These are phyloP conservation scores for Pangasius djambal DNA, from an alignment of 2,797 vertebrate species.

Conservation along the genomic window DNA sequence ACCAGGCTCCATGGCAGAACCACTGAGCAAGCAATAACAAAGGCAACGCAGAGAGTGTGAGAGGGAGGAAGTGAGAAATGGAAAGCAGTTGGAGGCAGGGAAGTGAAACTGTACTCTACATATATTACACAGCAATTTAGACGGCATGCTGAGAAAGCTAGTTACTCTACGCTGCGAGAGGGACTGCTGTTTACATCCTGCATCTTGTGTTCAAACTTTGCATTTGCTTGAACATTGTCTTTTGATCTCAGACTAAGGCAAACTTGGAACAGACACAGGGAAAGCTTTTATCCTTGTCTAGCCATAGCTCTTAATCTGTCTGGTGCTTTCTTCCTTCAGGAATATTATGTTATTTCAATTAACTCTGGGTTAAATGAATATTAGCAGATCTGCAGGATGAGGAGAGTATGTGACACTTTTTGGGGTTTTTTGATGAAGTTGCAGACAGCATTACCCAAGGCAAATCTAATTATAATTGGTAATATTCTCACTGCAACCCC, in stretches of 20 bases:
- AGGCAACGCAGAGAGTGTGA: conserved; percentile 23
- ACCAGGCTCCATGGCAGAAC: conserved; percentile 61
- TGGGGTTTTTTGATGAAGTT: conserved; percentile 54
- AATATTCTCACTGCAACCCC: conserved; percentile 50
- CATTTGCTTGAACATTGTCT: conserved; percentile 19
- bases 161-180: neutral
- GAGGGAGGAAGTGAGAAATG: conserved; percentile 10
- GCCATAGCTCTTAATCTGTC: conserved; percentile 38
- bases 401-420: conserved; percentile 49
- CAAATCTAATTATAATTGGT: conserved; percentile 59
- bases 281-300: conserved; percentile 33
- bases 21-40: conserved; percentile 34
- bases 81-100: conserved; percentile 18
- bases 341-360: conserved; percentile 59
- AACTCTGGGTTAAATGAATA: conserved; percentile 59
- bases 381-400: conserved; percentile 46
- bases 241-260: neutral
- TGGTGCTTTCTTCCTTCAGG: conserved; percentile 46
- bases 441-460: conserved; percentile 57
- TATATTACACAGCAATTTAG: conserved; percentile 17
- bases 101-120: conserved; percentile 31
- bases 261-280: neutral
- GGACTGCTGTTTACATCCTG: conserved; percentile 14
- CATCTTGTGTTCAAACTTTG: conserved; percentile 2
- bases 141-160: conserved; percentile 4